Evolutionary conservation across 1,140 invertebrate species (phyloP).

Genomic region (Apis florea): DNA sequence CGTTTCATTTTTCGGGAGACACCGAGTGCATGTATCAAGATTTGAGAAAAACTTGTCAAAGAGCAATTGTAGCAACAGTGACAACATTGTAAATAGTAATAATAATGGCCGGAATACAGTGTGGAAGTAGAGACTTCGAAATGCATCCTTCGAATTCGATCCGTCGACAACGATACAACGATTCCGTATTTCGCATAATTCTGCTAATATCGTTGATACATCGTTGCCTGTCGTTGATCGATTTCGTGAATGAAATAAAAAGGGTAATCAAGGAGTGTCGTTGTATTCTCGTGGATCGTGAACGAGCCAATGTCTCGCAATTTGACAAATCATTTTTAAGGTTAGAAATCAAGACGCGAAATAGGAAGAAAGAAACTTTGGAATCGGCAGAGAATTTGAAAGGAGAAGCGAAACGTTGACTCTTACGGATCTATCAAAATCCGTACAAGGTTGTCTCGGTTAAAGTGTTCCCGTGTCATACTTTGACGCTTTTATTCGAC

Average conservation of each 20-base stretch:
- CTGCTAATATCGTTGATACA: constrained; percentile 23
- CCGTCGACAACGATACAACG: constrained; percentile 42
- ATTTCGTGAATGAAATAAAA: constrained; percentile 43
- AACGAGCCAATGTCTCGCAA: constrained; percentile 30
- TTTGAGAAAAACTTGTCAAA: constrained; percentile 47
- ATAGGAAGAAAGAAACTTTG: background rate
- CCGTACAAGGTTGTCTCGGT: constrained; percentile 29
- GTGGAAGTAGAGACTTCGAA: constrained; percentile 78
- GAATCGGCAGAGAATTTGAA: background rate
- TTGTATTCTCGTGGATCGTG: constrained; percentile 12
- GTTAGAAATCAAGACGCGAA: too few relatives aligned
- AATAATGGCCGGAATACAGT: constrained; percentile 76
- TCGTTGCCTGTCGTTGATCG: constrained; percentile 49
- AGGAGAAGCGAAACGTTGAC: constrained; percentile 41
- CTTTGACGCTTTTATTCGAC: constrained; percentile 54
- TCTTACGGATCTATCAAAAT: constrained; percentile 23
- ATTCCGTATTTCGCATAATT: constrained; percentile 11
- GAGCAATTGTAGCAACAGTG: constrained; percentile 65
- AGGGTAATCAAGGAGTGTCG: constrained; percentile 35
- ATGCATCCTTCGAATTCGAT: constrained; percentile 59
- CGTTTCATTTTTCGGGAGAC: constrained; percentile 55
- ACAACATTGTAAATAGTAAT: constrained; percentile 64
- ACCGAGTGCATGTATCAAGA: constrained; percentile 72
- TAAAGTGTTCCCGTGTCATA: constrained; percentile 51
- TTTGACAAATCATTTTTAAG: background rate